Evolutionary conservation across 2,113 vertebrate species (phyloP).

Genomic region (Ictidomys tridecemlineatus): DNA sequence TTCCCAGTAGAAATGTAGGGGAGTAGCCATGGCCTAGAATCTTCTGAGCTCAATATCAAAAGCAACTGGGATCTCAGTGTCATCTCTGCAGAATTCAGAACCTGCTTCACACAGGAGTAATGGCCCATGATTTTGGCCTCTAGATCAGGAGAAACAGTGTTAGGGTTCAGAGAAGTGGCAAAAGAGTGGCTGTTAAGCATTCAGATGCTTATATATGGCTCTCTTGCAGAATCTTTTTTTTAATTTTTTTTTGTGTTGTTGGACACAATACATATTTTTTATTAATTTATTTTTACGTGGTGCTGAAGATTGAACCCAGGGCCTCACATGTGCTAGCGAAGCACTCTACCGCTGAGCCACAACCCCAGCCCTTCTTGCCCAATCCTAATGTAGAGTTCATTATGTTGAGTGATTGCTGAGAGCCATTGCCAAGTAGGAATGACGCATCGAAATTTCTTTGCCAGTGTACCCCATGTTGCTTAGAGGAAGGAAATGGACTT

Average conservation of each 20-base stretch:
- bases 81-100: neutral
- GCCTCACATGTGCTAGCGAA: no score
- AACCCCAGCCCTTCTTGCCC: no score
- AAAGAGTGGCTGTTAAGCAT: fast-evolving
- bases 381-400: neutral
- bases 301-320: no score
- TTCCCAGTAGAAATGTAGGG: neutral
- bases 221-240: neutral
- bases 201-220: neutral
- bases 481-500: no score
- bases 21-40: neutral
- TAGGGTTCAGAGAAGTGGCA: neutral
- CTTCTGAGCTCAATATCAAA: neutral
- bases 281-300: no score
- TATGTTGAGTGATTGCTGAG: no score
- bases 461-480: no score
- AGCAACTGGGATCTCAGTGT: neutral
- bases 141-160: neutral
- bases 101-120: neutral
- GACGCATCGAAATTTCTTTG: no score
- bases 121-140: neutral
- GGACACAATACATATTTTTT: no score
- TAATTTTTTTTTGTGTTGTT: no score
- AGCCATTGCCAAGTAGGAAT: no score
- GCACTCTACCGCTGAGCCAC: no score